Conservation (phyloP, 2,888 invertebrate species). For the Torymus tubicola region DNA sequence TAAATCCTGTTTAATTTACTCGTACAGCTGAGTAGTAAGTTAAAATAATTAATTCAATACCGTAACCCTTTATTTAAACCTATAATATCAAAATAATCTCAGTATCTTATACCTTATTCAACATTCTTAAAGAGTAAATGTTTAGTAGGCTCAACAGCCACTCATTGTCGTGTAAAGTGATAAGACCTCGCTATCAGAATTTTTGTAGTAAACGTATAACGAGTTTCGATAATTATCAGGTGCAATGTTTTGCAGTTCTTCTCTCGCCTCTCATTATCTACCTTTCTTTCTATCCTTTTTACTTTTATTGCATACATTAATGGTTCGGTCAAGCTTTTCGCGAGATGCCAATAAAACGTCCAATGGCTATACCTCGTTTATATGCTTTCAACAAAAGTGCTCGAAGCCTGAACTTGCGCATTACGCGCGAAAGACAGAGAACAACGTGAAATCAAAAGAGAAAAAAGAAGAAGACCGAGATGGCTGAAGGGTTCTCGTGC, state of each 20-base stretch:
- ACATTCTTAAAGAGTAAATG: constrained; percentile 58
- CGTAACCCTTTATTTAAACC: too few species aligned
- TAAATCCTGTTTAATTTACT: too few species aligned
- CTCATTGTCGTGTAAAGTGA: constrained; percentile 46
- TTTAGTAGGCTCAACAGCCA: constrained; percentile 60
- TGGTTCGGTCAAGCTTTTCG: neutral
- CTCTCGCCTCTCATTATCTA: neutral
- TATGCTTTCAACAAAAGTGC: too few species aligned
- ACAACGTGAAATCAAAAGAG: neutral
- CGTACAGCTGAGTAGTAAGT: too few species aligned
- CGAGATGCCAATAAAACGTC: constrained; percentile 15
- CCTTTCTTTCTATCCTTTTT: neutral
- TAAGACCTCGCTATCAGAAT: constrained; percentile 32
- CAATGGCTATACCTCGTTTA: neutral
- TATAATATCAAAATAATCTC: too few species aligned
- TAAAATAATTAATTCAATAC: too few species aligned
- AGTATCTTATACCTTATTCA: neutral
- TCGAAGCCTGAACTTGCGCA: too few species aligned
- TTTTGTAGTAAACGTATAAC: constrained; percentile 48
- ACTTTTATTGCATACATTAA: constrained; percentile 18
- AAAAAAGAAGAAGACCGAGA: neutral
- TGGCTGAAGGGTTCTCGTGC: too few species aligned
- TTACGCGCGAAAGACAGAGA: neutral
- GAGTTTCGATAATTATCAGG: constrained; percentile 34
- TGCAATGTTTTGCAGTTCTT: neutral